Percentiles rank a stretch among this genome's conserved stretches.
Evolutionary conservation across 1,140 invertebrate genomes (phyloP).

Genomic region (Euwallacea fornicatus): DNA sequence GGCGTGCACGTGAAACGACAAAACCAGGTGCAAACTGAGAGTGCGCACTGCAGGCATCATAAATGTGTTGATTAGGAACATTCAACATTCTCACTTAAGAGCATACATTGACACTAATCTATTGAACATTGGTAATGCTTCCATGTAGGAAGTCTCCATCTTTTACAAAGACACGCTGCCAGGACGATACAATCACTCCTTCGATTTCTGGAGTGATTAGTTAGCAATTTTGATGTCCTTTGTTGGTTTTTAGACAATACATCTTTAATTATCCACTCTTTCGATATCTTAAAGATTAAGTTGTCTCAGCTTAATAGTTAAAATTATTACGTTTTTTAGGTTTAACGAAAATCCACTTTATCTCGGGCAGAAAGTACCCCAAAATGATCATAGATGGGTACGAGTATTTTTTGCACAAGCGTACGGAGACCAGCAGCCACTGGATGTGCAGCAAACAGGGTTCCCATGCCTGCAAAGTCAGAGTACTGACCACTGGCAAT

Average conservation of each 20-base stretch:
- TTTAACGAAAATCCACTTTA: constrained; percentile 15
- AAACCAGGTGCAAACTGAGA: constrained; percentile 25
- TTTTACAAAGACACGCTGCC: no score
- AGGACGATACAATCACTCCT: no score
- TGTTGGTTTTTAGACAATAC: no score
- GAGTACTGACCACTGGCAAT: constrained; percentile 21
- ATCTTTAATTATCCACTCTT: no score
- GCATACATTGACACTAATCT: not conserved
- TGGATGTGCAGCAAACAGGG: constrained; percentile 14
- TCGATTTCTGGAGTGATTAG: no score
- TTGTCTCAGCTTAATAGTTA: no score
- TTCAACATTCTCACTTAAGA: constrained; percentile 11
- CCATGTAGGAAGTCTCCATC: no score
- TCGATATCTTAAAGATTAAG: no score
- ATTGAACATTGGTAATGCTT: not conserved
- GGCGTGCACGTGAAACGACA: constrained; percentile 11
- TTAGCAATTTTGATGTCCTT: no score
- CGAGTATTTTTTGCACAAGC: constrained; percentile 18
- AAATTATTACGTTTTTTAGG: constrained; percentile 14
- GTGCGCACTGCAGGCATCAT: constrained; percentile 3
- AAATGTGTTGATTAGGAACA: constrained; percentile 8
- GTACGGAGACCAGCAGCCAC: not conserved
- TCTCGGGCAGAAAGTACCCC: constrained; percentile 25
- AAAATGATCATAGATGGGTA: constrained; percentile 33
- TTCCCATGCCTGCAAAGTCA: constrained; percentile 25